Evolutionary conservation across 2,888 invertebrate genomes (phyloP), one percentile per base, ranked within the genome.

Genomic region (Scrobipalpa atriplicella): DNA sequence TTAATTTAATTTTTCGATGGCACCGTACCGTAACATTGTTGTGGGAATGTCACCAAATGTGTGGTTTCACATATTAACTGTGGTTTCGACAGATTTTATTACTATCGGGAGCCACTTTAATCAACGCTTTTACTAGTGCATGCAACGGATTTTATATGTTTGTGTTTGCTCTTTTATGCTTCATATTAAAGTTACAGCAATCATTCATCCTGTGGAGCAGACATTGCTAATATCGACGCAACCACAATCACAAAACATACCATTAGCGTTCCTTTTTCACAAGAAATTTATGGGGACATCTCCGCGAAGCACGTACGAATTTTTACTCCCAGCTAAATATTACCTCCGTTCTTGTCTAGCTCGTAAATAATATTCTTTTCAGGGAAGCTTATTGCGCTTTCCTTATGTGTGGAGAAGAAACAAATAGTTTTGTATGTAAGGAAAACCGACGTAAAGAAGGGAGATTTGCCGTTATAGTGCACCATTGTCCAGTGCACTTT

Each of bases 351-450:
- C 79, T 82, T 81, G 80, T 82, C 74, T 78, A 71, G 75, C 77
- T 85, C 91, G 90, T 92, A 92, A 92, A 92, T 90, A 87, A 92
- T 90, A 89, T 87, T 89, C 90, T 90, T 90, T 90, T 86, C 86
- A 87, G 76, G 75, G 77, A 75, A 86, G 81, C 87, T 84, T 89
- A 89, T 89, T 89, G 86, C 87, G 73, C 80, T 84, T 79, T 77
- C 77, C 78, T 71, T 79, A 76, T 76, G 79, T 74, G 73, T 76
- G 76, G 79, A 81, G 81, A 84, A 83, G 84, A 86, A 90, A 89
- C 86, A 85, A 87, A 86, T 83, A 85, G 79, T 77, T 71, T 72
- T 70, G 74, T 73, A 76, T 79, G 78, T 78, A 79, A 84, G 84
- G 80, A 83, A 78, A 77, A 80, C 75, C 74, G 73, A 77, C 75